Base-by-base conservation (phyloP, 2,888 invertebrate genomes). In the Norana najaformis region DNA sequence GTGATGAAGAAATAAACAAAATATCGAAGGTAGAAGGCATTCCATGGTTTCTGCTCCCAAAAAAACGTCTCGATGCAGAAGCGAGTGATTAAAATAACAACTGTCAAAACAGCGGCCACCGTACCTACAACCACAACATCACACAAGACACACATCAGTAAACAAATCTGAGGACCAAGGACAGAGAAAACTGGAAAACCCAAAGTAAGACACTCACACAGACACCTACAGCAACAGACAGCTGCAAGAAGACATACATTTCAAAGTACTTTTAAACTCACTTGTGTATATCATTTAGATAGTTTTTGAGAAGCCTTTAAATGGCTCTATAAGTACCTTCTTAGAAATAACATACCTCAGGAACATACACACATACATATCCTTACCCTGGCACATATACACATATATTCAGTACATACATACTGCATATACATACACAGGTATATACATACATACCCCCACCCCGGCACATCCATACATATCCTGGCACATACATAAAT, bases 1-100 rank as follows among this genome's bases (percentile, higher is more conserved):
- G 99, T 99, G 96, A 99, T 99, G 94, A 99, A 96, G 96, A 98
- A 98, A 94, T 98, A 97, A 92, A 99, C 99, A 94, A 99, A 96
- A 95, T 98, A 96, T 95, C 97, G 97, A 94, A 98, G 96, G 41
- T 96, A 96, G 16, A 92, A 91, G 14, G 93, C 93, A 37, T 93
- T 91, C 94, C 95, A 95, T 92, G 96, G 96, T 93, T 96, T 96
- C 93, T 96, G 96, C 83, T 96, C 94, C 83, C 97, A 96, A 91
- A 97, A 97, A 95, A 99, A 99, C 90, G 97, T 97, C 93, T 96
- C 96, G 93, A 99, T 96, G 96, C 98, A 98, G 96, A 99, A 99
- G 94, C 98, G 97, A 94, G 98, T 96, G 93, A 99, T 97, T 93
- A 99, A 96, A 95, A 99, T 99, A 93, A 99, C 96, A 92, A 99